Evolutionary conservation across 2,797 vertebrate species (phyloP).

Genomic region (Thaleichthys pacificus): DNA sequence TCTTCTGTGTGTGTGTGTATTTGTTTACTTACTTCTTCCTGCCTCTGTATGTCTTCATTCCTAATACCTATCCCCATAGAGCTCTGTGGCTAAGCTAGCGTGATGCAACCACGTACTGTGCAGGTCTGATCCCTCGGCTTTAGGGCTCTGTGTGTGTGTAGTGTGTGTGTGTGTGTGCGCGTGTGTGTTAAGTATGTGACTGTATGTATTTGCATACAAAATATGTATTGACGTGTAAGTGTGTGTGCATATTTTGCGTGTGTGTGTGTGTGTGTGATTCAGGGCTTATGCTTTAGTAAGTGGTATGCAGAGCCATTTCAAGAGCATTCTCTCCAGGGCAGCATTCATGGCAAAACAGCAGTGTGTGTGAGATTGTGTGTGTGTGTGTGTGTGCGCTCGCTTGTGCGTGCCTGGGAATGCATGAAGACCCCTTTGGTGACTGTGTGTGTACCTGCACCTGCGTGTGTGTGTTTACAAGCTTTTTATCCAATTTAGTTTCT

Average conservation of each 20-base stretch:
- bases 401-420: constrained; percentile 38
- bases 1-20: background rate
- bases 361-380: constrained; percentile 28
- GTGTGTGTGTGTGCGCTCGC: constrained; percentile 32
- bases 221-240: background rate
- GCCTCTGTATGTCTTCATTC: constrained; percentile 11
- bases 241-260: constrained; percentile 8
- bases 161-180: background rate
- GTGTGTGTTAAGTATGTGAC: constrained; percentile 17
- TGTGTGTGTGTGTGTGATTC: constrained; percentile 29
- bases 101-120: constrained; percentile 6
- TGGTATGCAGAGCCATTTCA: background rate
- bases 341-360: background rate
- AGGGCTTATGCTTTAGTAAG: background rate
- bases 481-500: constrained; percentile 29
- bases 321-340: background rate
- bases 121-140: background rate
- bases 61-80: background rate
- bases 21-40: background rate
- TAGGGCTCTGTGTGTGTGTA: background rate
- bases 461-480: background rate
- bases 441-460: constrained; percentile 63
- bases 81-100: constrained; percentile 3
- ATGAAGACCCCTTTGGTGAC: constrained; percentile 59
- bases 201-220: constrained; percentile 11